Base-by-base conservation (phyloP, 2,113 vertebrate species). In the Bothrops jararaca region DNA sequence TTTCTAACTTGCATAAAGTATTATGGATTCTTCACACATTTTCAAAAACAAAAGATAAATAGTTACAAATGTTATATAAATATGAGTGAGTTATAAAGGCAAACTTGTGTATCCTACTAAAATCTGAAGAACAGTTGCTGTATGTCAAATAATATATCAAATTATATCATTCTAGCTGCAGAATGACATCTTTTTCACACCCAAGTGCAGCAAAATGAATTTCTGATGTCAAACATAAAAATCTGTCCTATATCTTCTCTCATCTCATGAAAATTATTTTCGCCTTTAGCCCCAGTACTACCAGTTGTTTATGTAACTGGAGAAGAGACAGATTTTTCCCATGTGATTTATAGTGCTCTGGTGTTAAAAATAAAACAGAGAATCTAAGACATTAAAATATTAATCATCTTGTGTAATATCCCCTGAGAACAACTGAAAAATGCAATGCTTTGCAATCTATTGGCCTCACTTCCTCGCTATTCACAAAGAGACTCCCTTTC, bases 381-480 rank as follows among this genome's bases (percentile, higher is more conserved):
- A 97, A 96, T 97, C 97, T 97, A 97, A 97, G 97, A 97, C 97
- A 96, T 96, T 97, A 93, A 97, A 96, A 93, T 95, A 97, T 98
- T 96, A 97, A 98, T 98, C 97, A 97, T 95, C 95, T 93, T 9
- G 64, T 93, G 87, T 89, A 23, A 94, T 9, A 39, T 94, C 97
- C 96, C 0, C 0, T 6, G 96, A 97, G 97, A 97, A 92, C 2
- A 93, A 95, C 94, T 53, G 95, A 1, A 97, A 96, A 97, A 95
- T 97, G 97, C 94, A 95, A 92, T 13, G 0, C 0, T 0, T 88
- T 3, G 42, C 60, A 94, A 95, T 92, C 96, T 91, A 3, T 90
- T 64, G 95, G 97, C 96, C 95, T 22, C 0, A 0, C 54, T 80
- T 94, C 96, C 91, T 94, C 87, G 92, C 56, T 80, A 88, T 0